phyloP scores from a whole-genome alignment of 2,888 invertebrate species.

The Leptinotarsa juncta region DNA sequence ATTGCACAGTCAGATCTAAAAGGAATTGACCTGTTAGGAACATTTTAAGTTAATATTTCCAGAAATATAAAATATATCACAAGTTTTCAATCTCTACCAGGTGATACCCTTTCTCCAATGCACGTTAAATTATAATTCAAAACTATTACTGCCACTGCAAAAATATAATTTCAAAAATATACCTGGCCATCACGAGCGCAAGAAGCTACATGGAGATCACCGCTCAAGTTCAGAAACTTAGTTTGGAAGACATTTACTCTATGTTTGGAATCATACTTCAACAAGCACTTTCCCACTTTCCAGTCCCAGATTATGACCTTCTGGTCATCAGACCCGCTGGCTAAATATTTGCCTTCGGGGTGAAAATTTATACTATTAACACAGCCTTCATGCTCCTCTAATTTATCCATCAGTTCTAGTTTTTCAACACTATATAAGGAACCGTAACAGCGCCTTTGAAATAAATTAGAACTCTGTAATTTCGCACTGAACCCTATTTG shows the following conservation, averaged over 20 bases:
- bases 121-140: slow-evolving; percentile 27
- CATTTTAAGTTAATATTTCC: no score
- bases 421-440: slow-evolving; percentile 86
- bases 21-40: no score
- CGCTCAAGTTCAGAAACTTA: slow-evolving; percentile 86
- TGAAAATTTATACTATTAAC: slow-evolving; percentile 95
- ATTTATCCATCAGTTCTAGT: slow-evolving; percentile 79
- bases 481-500: slow-evolving; percentile 68
- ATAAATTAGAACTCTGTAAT: slow-evolving; percentile 52
- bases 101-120: no score
- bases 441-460: slow-evolving; percentile 76
- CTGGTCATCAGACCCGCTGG: slow-evolving; percentile 92
- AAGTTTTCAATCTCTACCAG: no score
- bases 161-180: slow-evolving; percentile 47
- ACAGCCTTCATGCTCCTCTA: slow-evolving; percentile 87
- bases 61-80: no score
- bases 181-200: slow-evolving; percentile 93
- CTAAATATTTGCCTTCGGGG: slow-evolving; percentile 79
- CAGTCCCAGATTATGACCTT: slow-evolving; percentile 92
- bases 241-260: slow-evolving; percentile 89
- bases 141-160: no score
- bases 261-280: slow-evolving; percentile 84
- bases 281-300: slow-evolving; percentile 75
- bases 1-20: no score
- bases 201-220: slow-evolving; percentile 86